Percentiles rank a stretch among this genome's conserved stretches.
Conservation (phyloP, 2,113 vertebrate genomes). For the Recurvirostra avosetta region DNA sequence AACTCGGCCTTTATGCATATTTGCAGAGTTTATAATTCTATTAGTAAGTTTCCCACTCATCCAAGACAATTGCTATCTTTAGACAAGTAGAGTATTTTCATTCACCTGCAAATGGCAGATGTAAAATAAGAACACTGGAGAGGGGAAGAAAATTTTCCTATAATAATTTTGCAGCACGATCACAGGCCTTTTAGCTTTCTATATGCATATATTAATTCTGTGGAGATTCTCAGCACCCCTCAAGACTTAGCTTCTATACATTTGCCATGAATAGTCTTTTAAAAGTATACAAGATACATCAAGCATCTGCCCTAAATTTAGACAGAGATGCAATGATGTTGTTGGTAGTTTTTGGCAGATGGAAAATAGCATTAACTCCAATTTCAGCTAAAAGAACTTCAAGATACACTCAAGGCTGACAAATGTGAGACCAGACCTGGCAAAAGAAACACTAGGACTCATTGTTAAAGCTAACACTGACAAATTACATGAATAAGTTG, state of each 20-base stretch:
- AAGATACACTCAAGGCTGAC: not conserved
- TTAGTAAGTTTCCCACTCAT: not conserved
- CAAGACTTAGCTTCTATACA: not conserved
- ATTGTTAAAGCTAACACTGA: not conserved
- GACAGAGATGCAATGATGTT: not conserved
- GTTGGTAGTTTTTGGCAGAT: not conserved
- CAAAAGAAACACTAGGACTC: not conserved
- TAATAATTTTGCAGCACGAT: not conserved
- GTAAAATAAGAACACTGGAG: not conserved
- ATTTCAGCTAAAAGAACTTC: not conserved
- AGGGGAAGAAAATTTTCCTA: not conserved
- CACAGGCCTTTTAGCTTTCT: not conserved
- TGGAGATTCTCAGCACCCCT: not conserved
- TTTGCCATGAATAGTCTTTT: not conserved
- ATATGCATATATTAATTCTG: not conserved
- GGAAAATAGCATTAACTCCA: not conserved
- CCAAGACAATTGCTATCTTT: not conserved
- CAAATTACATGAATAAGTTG: not conserved
- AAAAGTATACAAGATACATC: not conserved
- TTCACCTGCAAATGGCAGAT: not conserved
- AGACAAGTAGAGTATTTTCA: not conserved
- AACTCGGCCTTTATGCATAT: not conserved
- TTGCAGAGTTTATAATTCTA: not conserved
- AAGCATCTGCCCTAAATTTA: not conserved
- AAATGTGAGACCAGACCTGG: not conserved